Evolutionary conservation across 2,888 invertebrate species (phyloP).

Genomic region (Malthinus flaveolus): DNA sequence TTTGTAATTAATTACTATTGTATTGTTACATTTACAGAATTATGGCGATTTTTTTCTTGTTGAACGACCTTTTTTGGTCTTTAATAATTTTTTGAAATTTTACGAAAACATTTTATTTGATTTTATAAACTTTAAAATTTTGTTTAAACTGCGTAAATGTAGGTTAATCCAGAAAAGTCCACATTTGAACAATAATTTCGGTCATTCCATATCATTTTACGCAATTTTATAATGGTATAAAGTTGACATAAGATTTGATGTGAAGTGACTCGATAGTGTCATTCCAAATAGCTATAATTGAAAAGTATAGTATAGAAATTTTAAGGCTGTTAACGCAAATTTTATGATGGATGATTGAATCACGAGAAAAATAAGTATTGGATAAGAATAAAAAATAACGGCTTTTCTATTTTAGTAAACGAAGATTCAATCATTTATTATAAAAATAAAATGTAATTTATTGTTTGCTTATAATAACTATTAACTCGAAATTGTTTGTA

Average conservation of each 20-base stretch:
- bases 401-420: slow-evolving; percentile 19
- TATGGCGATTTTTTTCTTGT: slow-evolving; percentile 7
- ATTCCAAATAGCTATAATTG: slow-evolving; percentile 52
- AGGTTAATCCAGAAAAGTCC: slow-evolving; percentile 38
- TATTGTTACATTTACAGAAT: slow-evolving; percentile 1
- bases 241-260: no score
- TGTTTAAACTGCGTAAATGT: slow-evolving; percentile 7
- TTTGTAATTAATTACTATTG: slow-evolving; percentile 2
- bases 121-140: slow-evolving; percentile 11
- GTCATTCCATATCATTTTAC: no score
- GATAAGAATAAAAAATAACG: slow-evolving; percentile 4
- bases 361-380: not conserved
- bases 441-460: slow-evolving; percentile 16
- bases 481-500: slow-evolving; percentile 40
- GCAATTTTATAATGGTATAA: no score
- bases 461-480: slow-evolving; percentile 42
- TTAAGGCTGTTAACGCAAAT: slow-evolving; percentile 42
- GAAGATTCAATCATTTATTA: slow-evolving; percentile 13
- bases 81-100: not conserved
- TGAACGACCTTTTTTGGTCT: not conserved
- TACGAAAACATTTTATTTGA: slow-evolving; percentile 3
- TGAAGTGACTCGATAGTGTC: slow-evolving; percentile 46
- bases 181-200: slow-evolving; percentile 48
- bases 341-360: slow-evolving; percentile 15
- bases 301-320: slow-evolving; percentile 40